These are phyloP conservation scores for Elephantulus edwardii DNA, from an alignment of 2,113 vertebrate genomes.

Conservation along the genomic window DNA sequence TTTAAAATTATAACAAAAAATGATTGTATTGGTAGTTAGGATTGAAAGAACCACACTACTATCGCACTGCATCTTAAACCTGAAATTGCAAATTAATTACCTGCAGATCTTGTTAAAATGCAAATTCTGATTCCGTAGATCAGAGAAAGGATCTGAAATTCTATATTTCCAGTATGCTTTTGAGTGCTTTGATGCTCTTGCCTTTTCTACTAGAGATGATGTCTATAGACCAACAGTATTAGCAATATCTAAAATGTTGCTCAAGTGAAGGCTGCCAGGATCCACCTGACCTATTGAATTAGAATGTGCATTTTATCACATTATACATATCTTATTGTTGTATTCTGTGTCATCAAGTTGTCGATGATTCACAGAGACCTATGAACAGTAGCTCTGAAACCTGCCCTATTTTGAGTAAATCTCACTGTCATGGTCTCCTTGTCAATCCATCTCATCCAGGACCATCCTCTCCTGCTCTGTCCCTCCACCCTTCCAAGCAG, in stretches of 20 bases:
- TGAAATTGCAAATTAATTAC: background rate
- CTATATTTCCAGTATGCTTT: background rate
- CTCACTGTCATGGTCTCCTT: no score
- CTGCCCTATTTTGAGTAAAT: no score
- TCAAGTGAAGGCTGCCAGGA: background rate
- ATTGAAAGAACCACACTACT: background rate
- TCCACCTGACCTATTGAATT: background rate
- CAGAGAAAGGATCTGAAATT: background rate
- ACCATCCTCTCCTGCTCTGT: no score
- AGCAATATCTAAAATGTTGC: background rate
- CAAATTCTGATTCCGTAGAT: background rate
- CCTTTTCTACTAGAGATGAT: background rate
- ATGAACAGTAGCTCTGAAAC: no score
- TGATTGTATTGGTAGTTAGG: background rate
- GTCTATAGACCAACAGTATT: background rate
- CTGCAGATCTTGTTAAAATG: background rate
- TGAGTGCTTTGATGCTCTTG: background rate
- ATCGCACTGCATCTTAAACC: background rate
- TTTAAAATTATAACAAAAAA: no score
- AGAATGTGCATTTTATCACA: background rate
- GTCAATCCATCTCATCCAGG: no score
- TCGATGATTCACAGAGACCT: no score
- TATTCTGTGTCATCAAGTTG: no score
- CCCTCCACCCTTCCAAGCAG: no score
- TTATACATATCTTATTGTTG: background rate